A percentile compares a stretch with the other conserved stretches of the same genome.
phyloP scores from a whole-genome alignment of 1,140 invertebrate species.

The Atta colombica region DNA sequence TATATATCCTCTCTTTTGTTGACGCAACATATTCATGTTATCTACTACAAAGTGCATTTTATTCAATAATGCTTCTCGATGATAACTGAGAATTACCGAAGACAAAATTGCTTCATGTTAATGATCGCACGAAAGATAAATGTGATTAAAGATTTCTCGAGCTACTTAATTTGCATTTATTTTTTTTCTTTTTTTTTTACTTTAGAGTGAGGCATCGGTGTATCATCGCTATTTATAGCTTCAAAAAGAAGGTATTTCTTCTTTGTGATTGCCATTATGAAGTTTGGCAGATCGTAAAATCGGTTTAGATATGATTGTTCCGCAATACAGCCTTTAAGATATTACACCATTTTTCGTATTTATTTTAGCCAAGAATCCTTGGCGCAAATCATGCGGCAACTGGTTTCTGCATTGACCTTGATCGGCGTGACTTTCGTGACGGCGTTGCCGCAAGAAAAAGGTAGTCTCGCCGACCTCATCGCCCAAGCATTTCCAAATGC shows the following conservation, averaged over 20 bases:
- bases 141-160: not conserved
- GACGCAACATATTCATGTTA: not conserved
- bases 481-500: not conserved
- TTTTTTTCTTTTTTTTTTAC: not conserved
- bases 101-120: slow-evolving; percentile 11
- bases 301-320: not conserved
- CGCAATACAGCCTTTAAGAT: not conserved
- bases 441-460: slow-evolving; percentile 25
- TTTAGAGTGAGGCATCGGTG: not conserved
- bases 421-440: slow-evolving; percentile 11
- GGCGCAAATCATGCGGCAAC: slow-evolving; percentile 42
- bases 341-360: not conserved
- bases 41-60: not conserved
- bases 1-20: not conserved
- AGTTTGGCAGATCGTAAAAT: not conserved
- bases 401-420: slow-evolving; percentile 32
- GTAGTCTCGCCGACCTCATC: slow-evolving; percentile 39
- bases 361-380: slow-evolving; percentile 1
- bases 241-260: not conserved
- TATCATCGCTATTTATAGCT: slow-evolving; percentile 66
- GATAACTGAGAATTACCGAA: not conserved
- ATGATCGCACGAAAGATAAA: slow-evolving; percentile 1
- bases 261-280: too few species aligned
- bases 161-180: not conserved
- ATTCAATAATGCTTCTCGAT: slow-evolving; percentile 1